Conservation (phyloP, 53 echinoderm and acorn worm species). For the Apostichopus leukothele region DNA sequence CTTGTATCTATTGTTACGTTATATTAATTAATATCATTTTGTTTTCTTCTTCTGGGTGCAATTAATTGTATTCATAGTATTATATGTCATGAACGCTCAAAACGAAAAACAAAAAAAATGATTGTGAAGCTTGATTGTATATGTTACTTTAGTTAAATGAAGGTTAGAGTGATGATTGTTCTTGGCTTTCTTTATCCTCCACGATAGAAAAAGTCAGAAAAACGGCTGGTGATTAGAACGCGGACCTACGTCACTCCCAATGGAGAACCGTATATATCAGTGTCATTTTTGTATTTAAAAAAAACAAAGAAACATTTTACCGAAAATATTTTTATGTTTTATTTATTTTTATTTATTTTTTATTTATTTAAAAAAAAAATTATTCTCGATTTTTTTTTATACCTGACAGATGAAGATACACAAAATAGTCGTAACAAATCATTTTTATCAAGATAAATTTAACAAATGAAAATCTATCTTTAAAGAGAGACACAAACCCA, state of each 20-base stretch:
- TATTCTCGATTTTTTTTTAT: too few relatives aligned
- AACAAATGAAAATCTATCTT: too few relatives aligned
- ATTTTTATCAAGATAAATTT: too few relatives aligned
- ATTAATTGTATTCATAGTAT: background rate
- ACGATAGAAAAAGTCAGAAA: slow-evolving; percentile 31
- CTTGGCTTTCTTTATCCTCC: slow-evolving; percentile 27
- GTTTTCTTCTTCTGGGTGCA: background rate
- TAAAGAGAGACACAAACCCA: too few relatives aligned
- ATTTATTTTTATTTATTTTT: background rate
- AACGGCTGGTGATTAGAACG: slow-evolving; percentile 49
- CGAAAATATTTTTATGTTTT: background rate
- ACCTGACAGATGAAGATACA: too few relatives aligned
- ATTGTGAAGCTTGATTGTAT: background rate
- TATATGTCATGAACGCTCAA: slow-evolving; percentile 12
- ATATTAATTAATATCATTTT: background rate
- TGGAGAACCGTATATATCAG: slow-evolving; percentile 43
- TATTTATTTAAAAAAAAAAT: background rate
- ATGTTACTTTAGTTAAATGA: slow-evolving; percentile 15
- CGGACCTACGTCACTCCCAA: slow-evolving; percentile 44
- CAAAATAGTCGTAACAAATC: too few relatives aligned
- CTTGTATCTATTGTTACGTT: too few relatives aligned
- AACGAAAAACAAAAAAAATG: background rate
- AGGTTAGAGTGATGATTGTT: slow-evolving; percentile 25
- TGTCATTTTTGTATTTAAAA: slow-evolving; percentile 37
- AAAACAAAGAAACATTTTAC: background rate